Percentiles rank a stretch among this genome's conserved stretches.
Evolutionary conservation across 2,113 vertebrate genomes (phyloP).

Genomic region (Elgaria multicarinata): DNA sequence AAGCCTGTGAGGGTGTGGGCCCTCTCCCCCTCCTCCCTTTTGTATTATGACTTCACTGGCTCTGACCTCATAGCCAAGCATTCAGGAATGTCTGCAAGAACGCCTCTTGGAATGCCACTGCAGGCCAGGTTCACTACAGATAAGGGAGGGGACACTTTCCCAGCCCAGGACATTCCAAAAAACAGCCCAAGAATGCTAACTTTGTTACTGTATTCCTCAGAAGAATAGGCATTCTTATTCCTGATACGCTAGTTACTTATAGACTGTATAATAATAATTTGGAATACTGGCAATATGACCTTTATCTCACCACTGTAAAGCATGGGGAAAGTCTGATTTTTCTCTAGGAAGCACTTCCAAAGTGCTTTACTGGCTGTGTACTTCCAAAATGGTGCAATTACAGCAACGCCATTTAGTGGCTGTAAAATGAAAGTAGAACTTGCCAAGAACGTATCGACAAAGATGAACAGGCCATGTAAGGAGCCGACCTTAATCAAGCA

Average conservation of each 20-base stretch:
- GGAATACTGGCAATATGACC: neutral
- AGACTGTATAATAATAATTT: neutral
- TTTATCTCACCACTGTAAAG: too few species aligned
- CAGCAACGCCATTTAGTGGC: too few species aligned
- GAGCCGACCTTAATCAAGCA: too few species aligned
- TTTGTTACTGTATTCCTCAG: neutral
- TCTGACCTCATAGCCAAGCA: slow-evolving; percentile 26
- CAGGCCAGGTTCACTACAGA: neutral
- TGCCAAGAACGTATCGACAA: too few species aligned
- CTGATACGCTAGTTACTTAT: neutral
- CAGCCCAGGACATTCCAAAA: neutral
- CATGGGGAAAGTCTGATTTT: too few species aligned
- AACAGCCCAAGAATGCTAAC: neutral
- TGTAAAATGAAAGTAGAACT: too few species aligned
- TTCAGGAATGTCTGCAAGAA: slow-evolving; percentile 15
- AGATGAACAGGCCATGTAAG: too few species aligned
- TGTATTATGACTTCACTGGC: slow-evolving; percentile 15
- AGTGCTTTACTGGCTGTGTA: too few species aligned
- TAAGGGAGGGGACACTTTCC: too few species aligned
- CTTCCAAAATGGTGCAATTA: too few species aligned
- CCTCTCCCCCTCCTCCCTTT: neutral
- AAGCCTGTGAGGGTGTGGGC: neutral
- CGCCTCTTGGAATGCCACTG: neutral
- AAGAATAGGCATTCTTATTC: neutral
- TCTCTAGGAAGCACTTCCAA: too few species aligned